A percentile compares a stretch with the other conserved stretches of the same genome.
Evolutionary conservation across 1,140 invertebrate species (phyloP).

Genomic region (Ostrea edulis): DNA sequence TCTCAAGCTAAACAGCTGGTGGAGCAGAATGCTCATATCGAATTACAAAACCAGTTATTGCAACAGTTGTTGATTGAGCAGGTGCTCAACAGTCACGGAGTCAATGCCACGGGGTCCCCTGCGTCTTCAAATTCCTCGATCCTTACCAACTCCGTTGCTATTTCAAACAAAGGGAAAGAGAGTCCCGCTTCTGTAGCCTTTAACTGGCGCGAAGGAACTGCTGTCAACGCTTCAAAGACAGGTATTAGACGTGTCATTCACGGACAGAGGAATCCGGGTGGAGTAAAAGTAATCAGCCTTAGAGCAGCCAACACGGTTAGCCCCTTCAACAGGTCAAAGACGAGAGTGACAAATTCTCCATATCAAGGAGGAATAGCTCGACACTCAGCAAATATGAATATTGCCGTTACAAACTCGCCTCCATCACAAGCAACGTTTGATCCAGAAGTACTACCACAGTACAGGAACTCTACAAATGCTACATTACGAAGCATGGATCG

Average conservation of each 20-base stretch:
- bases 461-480: neutral
- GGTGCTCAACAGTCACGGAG: neutral
- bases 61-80: constrained; percentile 7
- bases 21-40: neutral
- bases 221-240: neutral
- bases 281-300: constrained; percentile 30
- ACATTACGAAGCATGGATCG: constrained; percentile 2
- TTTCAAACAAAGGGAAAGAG: neutral
- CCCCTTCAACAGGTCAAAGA: neutral
- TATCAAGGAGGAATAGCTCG: neutral
- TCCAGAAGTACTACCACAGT: neutral
- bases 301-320: neutral
- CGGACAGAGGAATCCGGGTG: neutral
- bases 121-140: neutral
- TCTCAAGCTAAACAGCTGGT: constrained; percentile 12
- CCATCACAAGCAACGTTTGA: neutral
- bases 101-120: neutral
- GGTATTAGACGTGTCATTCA: neutral
- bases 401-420: neutral
- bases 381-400: neutral
- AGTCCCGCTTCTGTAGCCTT: neutral
- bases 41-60: neutral
- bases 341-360: neutral
- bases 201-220: constrained; percentile 1
- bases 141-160: neutral